Conservation (phyloP, 1,140 invertebrate species). For the Drosophila tani region DNA sequence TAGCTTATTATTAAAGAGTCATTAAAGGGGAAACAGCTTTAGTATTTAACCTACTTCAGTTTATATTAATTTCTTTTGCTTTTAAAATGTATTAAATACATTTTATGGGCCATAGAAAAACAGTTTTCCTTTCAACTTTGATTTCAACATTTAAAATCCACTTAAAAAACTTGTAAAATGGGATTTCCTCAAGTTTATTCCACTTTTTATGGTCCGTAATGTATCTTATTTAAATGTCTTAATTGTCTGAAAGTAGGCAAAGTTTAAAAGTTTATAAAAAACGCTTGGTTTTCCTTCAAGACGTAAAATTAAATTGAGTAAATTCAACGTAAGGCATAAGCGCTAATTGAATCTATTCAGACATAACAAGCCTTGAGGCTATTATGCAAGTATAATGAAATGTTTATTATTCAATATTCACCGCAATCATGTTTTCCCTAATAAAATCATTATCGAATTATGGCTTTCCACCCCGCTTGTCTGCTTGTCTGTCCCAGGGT, state of each 20-base stretch:
- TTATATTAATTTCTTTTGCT: not conserved
- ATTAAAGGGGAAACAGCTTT: not conserved
- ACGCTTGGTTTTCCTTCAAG: not conserved
- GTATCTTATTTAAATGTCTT: slow-evolving; percentile 10
- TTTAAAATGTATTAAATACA: not conserved
- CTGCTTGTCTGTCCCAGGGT: slow-evolving; percentile 13
- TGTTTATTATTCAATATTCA: slow-evolving; percentile 39
- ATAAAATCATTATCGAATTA: slow-evolving; percentile 31
- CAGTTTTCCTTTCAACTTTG: not conserved
- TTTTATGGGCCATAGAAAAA: not conserved
- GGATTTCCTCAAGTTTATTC: slow-evolving; percentile 1
- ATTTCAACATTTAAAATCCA: not conserved
- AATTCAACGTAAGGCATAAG: not conserved
- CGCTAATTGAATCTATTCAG: not conserved
- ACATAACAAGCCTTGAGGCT: slow-evolving; percentile 9
- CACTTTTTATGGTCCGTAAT: not conserved
- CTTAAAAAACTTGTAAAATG: not conserved
- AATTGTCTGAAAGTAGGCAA: not conserved
- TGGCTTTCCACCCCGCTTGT: slow-evolving; percentile 12
- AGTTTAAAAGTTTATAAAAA: not conserved
- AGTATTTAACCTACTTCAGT: not conserved
- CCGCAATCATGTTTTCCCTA: slow-evolving; percentile 16
- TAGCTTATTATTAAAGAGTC: not conserved
- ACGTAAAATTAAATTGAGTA: not conserved
- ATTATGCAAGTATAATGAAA: slow-evolving; percentile 23